Percentiles rank a stretch among this genome's conserved stretches.
These are phyloP conservation scores for Tympanuchus pallidicinctus DNA, from an alignment of 2,113 vertebrate genomes.

Conservation along the genomic window DNA sequence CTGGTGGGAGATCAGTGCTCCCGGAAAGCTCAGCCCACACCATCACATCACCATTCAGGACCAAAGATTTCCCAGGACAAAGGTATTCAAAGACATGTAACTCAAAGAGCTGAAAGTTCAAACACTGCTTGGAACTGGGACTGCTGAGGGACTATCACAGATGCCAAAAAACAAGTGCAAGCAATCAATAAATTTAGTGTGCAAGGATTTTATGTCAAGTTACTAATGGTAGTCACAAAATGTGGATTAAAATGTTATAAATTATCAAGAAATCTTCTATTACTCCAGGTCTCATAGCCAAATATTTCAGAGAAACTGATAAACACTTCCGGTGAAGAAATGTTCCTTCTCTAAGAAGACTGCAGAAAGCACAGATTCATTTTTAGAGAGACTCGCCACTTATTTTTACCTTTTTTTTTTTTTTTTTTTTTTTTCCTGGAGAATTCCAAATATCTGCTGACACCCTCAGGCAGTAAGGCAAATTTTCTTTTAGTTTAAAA, in stretches of 20 bases:
- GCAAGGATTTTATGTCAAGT: background rate
- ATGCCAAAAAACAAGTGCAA: background rate
- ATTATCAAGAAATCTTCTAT: background rate
- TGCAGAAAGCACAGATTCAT: background rate
- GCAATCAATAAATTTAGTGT: background rate
- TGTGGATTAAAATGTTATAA: background rate
- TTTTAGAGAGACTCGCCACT: background rate
- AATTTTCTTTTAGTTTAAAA: background rate
- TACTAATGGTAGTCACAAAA: background rate
- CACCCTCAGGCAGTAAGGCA: slow-evolving; percentile 67
- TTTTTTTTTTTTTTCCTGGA: background rate
- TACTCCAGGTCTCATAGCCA: background rate
- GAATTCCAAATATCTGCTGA: slow-evolving; percentile 68
- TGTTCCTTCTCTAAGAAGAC: background rate
- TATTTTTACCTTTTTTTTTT: background rate
- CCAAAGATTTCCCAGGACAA: background rate
- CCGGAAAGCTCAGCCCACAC: background rate
- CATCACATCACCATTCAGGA: background rate
- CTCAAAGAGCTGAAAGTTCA: background rate
- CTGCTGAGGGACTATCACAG: background rate
- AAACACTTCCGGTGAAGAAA: background rate
- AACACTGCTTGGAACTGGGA: background rate
- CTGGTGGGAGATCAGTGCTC: background rate
- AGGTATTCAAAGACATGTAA: background rate
- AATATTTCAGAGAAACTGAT: background rate